Percentiles rank a stretch among this genome's conserved stretches.
These are phyloP conservation scores for Margaritifera margaritifera DNA, from an alignment of 2,888 invertebrate genomes.

Conservation along the genomic window DNA sequence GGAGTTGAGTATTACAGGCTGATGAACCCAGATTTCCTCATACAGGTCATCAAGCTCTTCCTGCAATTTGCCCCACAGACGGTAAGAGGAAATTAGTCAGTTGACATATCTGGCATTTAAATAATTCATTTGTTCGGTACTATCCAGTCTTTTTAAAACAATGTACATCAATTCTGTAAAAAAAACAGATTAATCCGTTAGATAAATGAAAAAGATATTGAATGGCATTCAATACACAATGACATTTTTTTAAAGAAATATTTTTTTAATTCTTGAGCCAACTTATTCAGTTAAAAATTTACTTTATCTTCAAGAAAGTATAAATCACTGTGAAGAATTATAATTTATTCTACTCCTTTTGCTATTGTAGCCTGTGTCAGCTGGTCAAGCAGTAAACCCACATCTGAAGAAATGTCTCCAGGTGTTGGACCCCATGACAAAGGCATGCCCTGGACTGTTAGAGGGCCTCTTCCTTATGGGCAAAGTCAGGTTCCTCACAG, in stretches of 20 bases:
- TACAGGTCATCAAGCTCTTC: conserved; percentile 85
- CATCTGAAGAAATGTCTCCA: conserved; percentile 78
- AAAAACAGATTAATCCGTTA: too few species aligned
- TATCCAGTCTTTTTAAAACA: neutral
- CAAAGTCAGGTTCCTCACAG: conserved; percentile 84
- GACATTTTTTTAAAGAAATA: too few species aligned
- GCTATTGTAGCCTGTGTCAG: conserved; percentile 78
- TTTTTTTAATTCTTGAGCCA: too few species aligned
- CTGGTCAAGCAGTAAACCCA: conserved; percentile 74
- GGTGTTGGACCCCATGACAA: conserved; percentile 82
- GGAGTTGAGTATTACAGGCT: conserved; percentile 83
- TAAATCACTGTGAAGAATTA: neutral
- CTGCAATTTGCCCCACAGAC: conserved; percentile 79
- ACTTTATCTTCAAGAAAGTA: neutral
- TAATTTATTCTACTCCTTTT: neutral
- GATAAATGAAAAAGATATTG: too few species aligned
- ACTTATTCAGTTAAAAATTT: neutral
- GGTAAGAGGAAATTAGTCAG: conserved; percentile 52
- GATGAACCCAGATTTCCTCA: conserved; percentile 89
- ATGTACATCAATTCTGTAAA: too few species aligned
- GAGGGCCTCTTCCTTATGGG: conserved; percentile 80
- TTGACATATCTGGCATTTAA: conserved; percentile 9
- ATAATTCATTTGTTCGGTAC: neutral
- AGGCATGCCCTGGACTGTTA: conserved; percentile 87
- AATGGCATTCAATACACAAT: too few species aligned